Evolutionary conservation across 1,140 invertebrate genomes (phyloP), one percentile per base, ranked within the genome.

Genomic region (Drosophila mauritiana): DNA sequence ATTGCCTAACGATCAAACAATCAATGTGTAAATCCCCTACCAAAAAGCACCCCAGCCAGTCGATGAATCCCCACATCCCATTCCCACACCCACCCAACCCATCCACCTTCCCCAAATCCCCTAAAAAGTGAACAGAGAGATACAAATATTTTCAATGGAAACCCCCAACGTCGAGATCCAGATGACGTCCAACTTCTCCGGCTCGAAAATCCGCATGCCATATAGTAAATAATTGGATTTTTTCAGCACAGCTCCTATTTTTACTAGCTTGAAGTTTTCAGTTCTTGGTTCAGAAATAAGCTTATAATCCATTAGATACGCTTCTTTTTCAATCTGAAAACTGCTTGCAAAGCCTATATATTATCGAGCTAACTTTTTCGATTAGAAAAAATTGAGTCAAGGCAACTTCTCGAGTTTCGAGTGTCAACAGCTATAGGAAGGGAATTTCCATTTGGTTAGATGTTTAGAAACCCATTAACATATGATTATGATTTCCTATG

Each of bases 81-180:
- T 34, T 27, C 37, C 67, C 64, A 22, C 17, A 55, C 51, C 72
- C 20, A 54, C 48, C 22, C 15, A 54, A 43, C 22, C 25, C 57
- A 54, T 39, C 57, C 62, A 37, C 13, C 17, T 22, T 43, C 37
- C 55, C 73, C 69, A 64, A 75, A 53, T 75, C 61, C 37, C 72
- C 64, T 57, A 80, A 80, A 34, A 37, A 22, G 39, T 80, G 42
- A 85, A 73, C 81, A 85, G 85, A 74, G 77, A 85, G 77, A 84
- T 61, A 59, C 25, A 46, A 5, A 74, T 49, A 79, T 80, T 80
- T 85, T 78, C 67, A 77, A 83, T 65, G 43, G 15, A 43, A 54
- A 4, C 17, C 13, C 11, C 37, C 31, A 73, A 49, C 10, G 17
- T 17, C 17, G 39, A 31, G 52, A 34, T 46, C 34, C 42, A 36